A percentile compares a stretch with the other conserved stretches of the same genome.
These are phyloP conservation scores for Psittacus erithacus DNA, from an alignment of 2,113 vertebrate species.

Conservation along the genomic window DNA sequence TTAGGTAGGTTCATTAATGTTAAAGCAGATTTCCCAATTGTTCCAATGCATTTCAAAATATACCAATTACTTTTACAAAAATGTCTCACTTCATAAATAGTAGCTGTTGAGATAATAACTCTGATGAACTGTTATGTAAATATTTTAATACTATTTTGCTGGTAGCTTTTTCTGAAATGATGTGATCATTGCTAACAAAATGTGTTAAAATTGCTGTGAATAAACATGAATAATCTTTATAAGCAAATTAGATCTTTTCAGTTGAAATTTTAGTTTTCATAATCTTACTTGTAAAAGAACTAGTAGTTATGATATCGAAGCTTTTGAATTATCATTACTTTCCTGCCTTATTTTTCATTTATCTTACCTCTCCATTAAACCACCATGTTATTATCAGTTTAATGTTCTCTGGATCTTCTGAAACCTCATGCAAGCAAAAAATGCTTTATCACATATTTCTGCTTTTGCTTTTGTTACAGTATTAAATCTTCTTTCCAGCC, in stretches of 20 bases:
- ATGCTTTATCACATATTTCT: background rate
- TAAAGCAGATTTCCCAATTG: background rate
- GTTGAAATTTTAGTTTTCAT: background rate
- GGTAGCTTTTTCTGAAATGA: background rate
- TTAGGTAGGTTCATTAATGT: background rate
- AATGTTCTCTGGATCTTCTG: background rate
- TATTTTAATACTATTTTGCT: slow-evolving; percentile 24
- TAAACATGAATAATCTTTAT: slow-evolving; percentile 19
- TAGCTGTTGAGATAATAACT: background rate
- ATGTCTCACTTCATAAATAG: background rate
- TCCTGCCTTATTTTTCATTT: background rate
- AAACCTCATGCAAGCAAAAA: background rate
- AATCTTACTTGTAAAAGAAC: background rate
- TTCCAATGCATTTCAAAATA: background rate
- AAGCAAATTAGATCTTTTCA: background rate
- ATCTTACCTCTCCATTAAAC: background rate
- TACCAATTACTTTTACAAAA: background rate
- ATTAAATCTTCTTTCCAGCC: background rate
- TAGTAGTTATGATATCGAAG: background rate
- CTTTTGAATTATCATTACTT: background rate
- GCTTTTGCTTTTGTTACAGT: background rate
- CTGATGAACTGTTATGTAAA: slow-evolving; percentile 29
- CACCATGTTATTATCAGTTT: background rate
- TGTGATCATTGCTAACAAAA: slow-evolving; percentile 5
- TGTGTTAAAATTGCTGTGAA: slow-evolving; percentile 7